Conservation (phyloP, 2,888 invertebrate species). For the Drosophila testacea region DNA sequence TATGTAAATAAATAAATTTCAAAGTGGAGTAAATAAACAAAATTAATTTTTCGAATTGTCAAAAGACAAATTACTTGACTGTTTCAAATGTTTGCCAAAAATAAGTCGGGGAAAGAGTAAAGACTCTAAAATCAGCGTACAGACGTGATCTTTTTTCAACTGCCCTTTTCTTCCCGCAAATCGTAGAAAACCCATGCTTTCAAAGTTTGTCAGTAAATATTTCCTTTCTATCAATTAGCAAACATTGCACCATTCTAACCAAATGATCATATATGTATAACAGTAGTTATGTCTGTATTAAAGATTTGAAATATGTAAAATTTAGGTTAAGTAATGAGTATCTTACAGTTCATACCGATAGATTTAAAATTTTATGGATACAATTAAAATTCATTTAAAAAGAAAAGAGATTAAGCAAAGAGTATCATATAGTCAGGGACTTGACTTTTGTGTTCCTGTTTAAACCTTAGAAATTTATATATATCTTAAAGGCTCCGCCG, state of each 20-base stretch:
- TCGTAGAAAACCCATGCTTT: too few relatives aligned
- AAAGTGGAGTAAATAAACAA: background rate
- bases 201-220: too few relatives aligned
- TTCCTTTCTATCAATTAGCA: too few relatives aligned
- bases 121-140: background rate
- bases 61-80: background rate
- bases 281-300: too few relatives aligned
- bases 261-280: too few relatives aligned
- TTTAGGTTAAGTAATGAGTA: too few relatives aligned
- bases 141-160: too few relatives aligned
- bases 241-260: too few relatives aligned
- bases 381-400: background rate
- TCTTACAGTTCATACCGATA: too few relatives aligned
- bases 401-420: background rate
- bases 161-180: too few relatives aligned
- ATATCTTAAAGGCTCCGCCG: constrained; percentile 30
- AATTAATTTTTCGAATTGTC: background rate
- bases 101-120: background rate
- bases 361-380: background rate
- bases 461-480: background rate
- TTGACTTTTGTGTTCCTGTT: background rate
- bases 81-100: background rate
- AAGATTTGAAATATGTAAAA: too few relatives aligned
- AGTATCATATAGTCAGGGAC: background rate
- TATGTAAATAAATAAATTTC: background rate